phyloP scores from a whole-genome alignment of 2,797 vertebrate genomes.

The Scyliorhinus canicula region DNA sequence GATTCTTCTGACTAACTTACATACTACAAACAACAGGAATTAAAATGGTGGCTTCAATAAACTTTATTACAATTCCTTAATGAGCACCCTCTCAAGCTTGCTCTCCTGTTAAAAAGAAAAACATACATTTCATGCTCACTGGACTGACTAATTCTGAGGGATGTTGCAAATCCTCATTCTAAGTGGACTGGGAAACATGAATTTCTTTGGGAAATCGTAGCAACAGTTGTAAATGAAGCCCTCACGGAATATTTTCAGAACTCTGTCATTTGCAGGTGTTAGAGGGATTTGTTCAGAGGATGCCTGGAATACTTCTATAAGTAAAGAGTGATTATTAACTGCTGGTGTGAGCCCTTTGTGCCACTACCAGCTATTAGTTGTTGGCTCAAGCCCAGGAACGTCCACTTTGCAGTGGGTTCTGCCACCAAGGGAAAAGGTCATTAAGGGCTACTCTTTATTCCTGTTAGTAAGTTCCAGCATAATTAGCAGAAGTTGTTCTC shows the following conservation, averaged over 20 bases:
- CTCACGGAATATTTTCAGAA: slow-evolving; percentile 58
- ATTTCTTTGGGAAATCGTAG: neutral
- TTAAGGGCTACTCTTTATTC: slow-evolving; percentile 58
- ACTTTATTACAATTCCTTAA: slow-evolving; percentile 11
- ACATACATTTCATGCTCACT: neutral
- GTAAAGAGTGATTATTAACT: slow-evolving; percentile 61
- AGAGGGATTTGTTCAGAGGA: slow-evolving; percentile 60
- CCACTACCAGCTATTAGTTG: slow-evolving; percentile 67
- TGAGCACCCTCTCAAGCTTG: neutral
- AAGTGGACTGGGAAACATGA: neutral
- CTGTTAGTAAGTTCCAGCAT: slow-evolving; percentile 56
- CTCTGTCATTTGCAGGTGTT: slow-evolving; percentile 62
- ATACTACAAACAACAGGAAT: neutral
- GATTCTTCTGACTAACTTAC: neutral
- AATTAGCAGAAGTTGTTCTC: slow-evolving; percentile 68
- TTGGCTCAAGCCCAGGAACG: slow-evolving; percentile 57
- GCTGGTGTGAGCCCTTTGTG: slow-evolving; percentile 56
- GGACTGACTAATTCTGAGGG: neutral
- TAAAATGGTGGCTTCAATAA: neutral
- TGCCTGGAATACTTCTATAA: slow-evolving; percentile 66
- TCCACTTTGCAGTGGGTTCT: slow-evolving; percentile 59
- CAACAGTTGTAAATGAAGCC: slow-evolving; percentile 51
- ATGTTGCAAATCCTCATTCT: slow-evolving; percentile 4
- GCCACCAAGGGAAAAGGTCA: slow-evolving; percentile 64
- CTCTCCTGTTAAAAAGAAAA: neutral